Percentiles rank a stretch among this genome's conserved stretches.
phyloP scores from a whole-genome alignment of 1,140 invertebrate species.

The Bradysia coprophila region DNA sequence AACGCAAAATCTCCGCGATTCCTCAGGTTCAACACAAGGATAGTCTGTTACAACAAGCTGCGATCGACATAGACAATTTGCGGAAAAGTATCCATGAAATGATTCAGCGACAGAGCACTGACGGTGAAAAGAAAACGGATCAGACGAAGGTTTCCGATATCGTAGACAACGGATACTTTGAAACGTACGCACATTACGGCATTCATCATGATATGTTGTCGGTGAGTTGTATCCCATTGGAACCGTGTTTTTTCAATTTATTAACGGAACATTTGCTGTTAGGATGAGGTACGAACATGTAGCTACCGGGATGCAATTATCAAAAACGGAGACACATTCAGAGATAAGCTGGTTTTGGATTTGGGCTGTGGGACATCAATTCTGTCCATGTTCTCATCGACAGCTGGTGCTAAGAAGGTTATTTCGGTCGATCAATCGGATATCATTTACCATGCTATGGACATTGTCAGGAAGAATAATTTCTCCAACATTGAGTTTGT shows the following conservation, averaged over 20 bases:
- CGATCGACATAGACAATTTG: conserved; percentile 43
- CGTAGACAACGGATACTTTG: conserved; percentile 69
- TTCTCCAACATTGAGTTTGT: conserved; percentile 40
- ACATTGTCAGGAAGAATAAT: conserved; percentile 56
- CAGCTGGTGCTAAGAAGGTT: conserved; percentile 78
- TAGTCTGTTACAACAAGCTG: conserved; percentile 32
- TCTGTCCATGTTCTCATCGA: conserved; percentile 87
- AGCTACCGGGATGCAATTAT: conserved; percentile 89
- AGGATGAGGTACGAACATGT: conserved; percentile 83
- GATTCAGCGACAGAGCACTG: conserved; percentile 13
- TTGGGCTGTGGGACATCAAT: conserved; percentile 89
- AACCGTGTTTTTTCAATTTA: not conserved
- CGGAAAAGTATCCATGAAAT: conserved; percentile 31
- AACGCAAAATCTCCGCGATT: not conserved
- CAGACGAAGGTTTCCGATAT: conserved; percentile 12
- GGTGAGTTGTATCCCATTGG: conserved; percentile 24
- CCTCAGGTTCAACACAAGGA: conserved; percentile 32
- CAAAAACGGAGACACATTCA: conserved; percentile 49
- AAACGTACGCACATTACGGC: conserved; percentile 90
- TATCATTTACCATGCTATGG: conserved; percentile 61
- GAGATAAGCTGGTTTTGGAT: conserved; percentile 74
- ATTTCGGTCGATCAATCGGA: conserved; percentile 86
- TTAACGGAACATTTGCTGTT: conserved; percentile 4
- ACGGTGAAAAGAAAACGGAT: conserved; percentile 11
- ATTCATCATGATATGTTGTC: conserved; percentile 94